Conservation (phyloP, 2,113 vertebrate species). For the Poecilia latipinna region DNA sequence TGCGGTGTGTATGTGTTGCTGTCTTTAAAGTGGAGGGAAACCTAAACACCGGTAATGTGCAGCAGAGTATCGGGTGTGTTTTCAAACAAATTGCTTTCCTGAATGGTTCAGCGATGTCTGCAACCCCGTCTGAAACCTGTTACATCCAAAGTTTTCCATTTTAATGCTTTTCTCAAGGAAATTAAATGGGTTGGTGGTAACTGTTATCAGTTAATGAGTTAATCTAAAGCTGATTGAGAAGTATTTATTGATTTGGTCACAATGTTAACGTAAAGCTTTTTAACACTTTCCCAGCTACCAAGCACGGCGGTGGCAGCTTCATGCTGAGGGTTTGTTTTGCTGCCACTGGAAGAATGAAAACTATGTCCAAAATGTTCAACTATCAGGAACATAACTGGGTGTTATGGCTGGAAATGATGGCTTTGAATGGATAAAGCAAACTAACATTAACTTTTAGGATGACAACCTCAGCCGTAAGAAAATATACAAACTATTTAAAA, state of each 20-base stretch:
- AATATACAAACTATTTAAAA: background rate
- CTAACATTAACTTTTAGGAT: background rate
- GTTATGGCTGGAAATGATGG: background rate
- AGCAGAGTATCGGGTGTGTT: constrained; percentile 16
- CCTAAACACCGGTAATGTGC: constrained; percentile 33
- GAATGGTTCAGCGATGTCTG: background rate
- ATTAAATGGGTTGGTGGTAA: background rate
- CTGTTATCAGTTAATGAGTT: no score
- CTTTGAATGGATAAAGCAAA: background rate
- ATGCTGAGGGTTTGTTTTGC: background rate
- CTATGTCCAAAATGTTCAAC: background rate
- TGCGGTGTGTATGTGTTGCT: constrained; percentile 26
- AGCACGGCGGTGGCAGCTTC: background rate
- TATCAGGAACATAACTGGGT: background rate
- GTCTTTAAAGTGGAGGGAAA: constrained; percentile 31
- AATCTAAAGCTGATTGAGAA: background rate
- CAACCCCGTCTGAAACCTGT: background rate
- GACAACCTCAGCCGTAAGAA: background rate
- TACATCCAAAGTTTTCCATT: background rate
- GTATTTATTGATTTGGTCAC: background rate
- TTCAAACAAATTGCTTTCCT: constrained; percentile 13
- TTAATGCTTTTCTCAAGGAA: background rate
- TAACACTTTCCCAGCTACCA: no score
- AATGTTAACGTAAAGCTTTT: background rate
- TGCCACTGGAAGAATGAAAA: background rate